Conservation (phyloP, 2,113 vertebrate species). For the Suricata suricatta region DNA sequence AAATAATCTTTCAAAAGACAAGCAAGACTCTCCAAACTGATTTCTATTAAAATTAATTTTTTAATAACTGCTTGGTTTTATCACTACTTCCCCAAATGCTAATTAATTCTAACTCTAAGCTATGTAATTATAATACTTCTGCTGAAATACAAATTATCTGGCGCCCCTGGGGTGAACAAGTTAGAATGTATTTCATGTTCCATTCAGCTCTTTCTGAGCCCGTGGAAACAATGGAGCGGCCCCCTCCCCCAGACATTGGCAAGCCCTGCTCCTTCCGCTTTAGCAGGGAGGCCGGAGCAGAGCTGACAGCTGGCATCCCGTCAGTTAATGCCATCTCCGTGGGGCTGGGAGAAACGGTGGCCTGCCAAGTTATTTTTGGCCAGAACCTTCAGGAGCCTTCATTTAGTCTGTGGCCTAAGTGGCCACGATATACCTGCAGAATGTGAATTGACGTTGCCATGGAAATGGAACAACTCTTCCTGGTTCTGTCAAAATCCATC, state of each 20-base stretch:
- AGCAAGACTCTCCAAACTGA: slow-evolving; percentile 68
- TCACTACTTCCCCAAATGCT: slow-evolving; percentile 76
- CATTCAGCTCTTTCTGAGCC: slow-evolving; percentile 63
- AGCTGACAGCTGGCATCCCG: slow-evolving; percentile 81
- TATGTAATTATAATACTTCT: slow-evolving; percentile 80
- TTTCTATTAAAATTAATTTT: slow-evolving; percentile 81
- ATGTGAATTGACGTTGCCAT: slow-evolving; percentile 91
- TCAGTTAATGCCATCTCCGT: slow-evolving; percentile 64
- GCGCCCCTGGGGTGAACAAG: slow-evolving; percentile 72
- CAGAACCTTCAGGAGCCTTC: slow-evolving; percentile 82
- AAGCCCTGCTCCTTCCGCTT: slow-evolving; percentile 49
- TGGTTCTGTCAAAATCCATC: slow-evolving; percentile 76
- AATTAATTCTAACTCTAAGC: slow-evolving; percentile 84
- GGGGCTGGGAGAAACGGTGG: neutral
- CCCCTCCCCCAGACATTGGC: neutral
- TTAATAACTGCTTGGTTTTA: slow-evolving; percentile 80
- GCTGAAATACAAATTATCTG: slow-evolving; percentile 82
- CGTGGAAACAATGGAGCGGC: slow-evolving; percentile 33
- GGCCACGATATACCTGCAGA: slow-evolving; percentile 90
- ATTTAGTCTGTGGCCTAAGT: slow-evolving; percentile 86
- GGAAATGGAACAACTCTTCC: slow-evolving; percentile 85
- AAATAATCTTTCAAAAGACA: slow-evolving; percentile 35
- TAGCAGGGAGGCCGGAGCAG: slow-evolving; percentile 53
- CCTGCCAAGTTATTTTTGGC: slow-evolving; percentile 86
- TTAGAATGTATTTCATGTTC: slow-evolving; percentile 75